Evolutionary conservation across 2,113 vertebrate genomes (phyloP), one percentile per base, ranked within the genome.

Genomic region (Ranitomeya imitator): DNA sequence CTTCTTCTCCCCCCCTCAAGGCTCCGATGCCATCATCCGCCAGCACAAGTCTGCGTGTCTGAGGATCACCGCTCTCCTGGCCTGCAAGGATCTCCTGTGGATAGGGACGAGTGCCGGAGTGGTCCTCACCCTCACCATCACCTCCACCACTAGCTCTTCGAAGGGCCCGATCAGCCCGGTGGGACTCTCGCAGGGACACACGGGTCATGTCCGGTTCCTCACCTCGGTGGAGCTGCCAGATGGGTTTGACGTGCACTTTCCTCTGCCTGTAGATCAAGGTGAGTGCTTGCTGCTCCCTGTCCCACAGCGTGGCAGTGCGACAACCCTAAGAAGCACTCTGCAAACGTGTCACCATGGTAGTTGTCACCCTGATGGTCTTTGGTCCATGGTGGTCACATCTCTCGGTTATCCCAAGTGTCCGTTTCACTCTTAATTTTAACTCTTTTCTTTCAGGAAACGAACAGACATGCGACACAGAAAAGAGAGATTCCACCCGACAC

Each of bases 31-130:
- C 57, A 99, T 99, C 59, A 99, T 99, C 92, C 95, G 98, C 55
- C 98, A 99, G 92, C 98, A 99, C 94, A 99, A 99, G 89, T 97
- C 98, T 0, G 98, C 98, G 14, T 99, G 98, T 90, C 93, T 99
- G 91, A 93, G 98, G 85, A 99, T 99, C 96, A 99, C 98, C 0
- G 97, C 98, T 0, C 94, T 99, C 59, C 92, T 99, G 92, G 98
- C 93, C 2, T 99, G 98, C 83, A 97, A 97, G 85, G 98, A 99
- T 82, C 91, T 99, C 88, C 95, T 99, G 85, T 99, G 98, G 98
- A 97, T 99, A 1, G 98, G 98, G 65, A 99, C 98, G 89, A 99
- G 98, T 0, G 98, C 98, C 0, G 98, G 98, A 0, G 98, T 99
- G 12, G 97, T 99, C 79, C 95, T 99, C 18, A 99, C 97, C 0